These are phyloP conservation scores for Callocephalon fimbriatum DNA, from an alignment of 2,113 vertebrate genomes.

Conservation along the genomic window DNA sequence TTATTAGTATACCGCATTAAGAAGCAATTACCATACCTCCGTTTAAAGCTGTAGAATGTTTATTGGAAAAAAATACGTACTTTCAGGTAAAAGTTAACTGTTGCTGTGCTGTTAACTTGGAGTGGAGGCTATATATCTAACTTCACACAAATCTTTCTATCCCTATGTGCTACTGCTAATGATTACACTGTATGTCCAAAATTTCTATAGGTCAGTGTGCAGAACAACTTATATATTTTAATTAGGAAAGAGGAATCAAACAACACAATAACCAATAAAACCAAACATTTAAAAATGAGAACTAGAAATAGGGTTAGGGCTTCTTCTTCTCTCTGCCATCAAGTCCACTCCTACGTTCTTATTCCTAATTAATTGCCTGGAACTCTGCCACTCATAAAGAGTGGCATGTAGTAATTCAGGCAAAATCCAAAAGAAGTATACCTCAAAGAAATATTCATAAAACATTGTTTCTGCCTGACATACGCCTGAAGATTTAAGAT, in stretches of 20 bases:
- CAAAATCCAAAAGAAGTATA: background rate
- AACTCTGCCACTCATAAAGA: background rate
- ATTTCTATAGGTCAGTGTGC: background rate
- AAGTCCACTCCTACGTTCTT: background rate
- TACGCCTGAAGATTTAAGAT: conserved; percentile 31
- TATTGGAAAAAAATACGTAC: background rate
- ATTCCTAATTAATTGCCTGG: background rate
- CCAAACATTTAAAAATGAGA: background rate
- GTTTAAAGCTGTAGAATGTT: background rate
- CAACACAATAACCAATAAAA: background rate
- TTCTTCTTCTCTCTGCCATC: background rate
- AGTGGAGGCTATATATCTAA: background rate
- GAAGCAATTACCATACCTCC: background rate
- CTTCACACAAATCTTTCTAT: background rate
- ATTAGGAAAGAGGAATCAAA: background rate
- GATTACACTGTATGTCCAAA: background rate
- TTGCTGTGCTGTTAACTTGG: background rate
- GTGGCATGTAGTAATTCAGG: background rate
- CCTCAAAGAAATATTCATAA: conserved; percentile 12
- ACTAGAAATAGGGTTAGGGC: background rate
- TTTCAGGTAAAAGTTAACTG: background rate
- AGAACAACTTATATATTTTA: background rate
- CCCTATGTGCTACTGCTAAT: background rate
- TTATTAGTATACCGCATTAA: background rate
- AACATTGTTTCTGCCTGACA: background rate